Evolutionary conservation across 1,140 invertebrate species (phyloP).

Genomic region (Bactericera cockerelli): DNA sequence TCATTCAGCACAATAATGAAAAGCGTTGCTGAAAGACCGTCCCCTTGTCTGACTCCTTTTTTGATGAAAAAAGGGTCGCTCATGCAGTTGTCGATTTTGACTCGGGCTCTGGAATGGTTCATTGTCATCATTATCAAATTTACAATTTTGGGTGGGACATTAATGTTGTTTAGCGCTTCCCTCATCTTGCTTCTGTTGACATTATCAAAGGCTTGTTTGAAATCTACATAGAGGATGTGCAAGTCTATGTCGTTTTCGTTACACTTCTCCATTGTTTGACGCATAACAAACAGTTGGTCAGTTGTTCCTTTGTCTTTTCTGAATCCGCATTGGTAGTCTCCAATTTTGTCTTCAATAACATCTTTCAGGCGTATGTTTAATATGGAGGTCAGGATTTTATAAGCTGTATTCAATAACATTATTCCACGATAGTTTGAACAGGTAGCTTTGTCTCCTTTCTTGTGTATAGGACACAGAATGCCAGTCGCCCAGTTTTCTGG

Average conservation of each 20-base stretch:
- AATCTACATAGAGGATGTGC: slow-evolving; percentile 19
- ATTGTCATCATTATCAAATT: slow-evolving; percentile 10
- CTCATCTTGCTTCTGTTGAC: slow-evolving; percentile 4
- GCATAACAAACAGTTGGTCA: slow-evolving; percentile 18
- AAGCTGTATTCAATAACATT: slow-evolving; percentile 16
- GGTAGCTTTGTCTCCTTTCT: slow-evolving; percentile 22
- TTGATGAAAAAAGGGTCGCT: slow-evolving; percentile 6
- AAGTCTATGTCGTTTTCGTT: slow-evolving; percentile 14
- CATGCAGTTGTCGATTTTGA: slow-evolving; percentile 9
- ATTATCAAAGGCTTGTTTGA: slow-evolving; percentile 12
- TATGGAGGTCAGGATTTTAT: slow-evolving; percentile 19
- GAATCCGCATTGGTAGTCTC: slow-evolving; percentile 14
- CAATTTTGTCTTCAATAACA: slow-evolving; percentile 11
- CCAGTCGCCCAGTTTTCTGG: slow-evolving; percentile 21
- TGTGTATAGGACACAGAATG: slow-evolving; percentile 21
- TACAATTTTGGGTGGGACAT: slow-evolving; percentile 2
- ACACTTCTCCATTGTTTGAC: slow-evolving; percentile 13
- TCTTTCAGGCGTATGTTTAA: slow-evolving; percentile 9
- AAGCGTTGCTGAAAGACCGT: slow-evolving; percentile 18
- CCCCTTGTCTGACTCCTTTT: slow-evolving; percentile 15
- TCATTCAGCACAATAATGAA: slow-evolving; percentile 19
- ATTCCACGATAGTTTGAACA: slow-evolving; percentile 24
- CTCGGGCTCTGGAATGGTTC: background rate
- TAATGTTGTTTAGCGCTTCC: slow-evolving; percentile 5
- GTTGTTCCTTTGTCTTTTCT: slow-evolving; percentile 13